Base-by-base conservation (phyloP, 1,140 invertebrate genomes). In the Sycophaga agraensis region DNA sequence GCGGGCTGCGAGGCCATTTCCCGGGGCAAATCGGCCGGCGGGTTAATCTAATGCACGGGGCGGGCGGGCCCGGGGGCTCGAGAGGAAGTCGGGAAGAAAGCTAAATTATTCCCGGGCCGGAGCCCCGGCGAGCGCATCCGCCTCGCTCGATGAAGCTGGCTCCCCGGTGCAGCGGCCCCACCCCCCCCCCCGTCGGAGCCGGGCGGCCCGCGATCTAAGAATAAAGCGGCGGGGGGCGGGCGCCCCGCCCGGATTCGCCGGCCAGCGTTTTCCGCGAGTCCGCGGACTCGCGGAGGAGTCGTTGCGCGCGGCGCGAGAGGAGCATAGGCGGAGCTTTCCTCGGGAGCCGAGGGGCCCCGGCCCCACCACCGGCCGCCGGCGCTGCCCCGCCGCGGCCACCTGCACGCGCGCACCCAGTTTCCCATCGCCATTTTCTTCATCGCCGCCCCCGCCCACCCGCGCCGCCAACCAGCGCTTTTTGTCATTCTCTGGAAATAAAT, bases 211-310 rank as follows among this genome's bases (percentile, higher is more conserved):
- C 43, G 57, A 59, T 59, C 46, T 50, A 40, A 59, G 57, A 51
- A 40, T 50, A 59, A 51, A 51, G 14, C 21, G 14, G 19, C 22
- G 40, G 14, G 22, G 22, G 19, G 55, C 17, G 43, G 42, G 16
- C 26, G 22, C 73, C 67, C 69, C 72, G 11, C 72, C 65, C 69
- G 39, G 50, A 61, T 61, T 61, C 59, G 59, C 59, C 35, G 39
- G 40, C 43, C 48, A 40, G 59, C 43, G 45, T 61, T 55, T 61
- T 61, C 59, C 59, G 59, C 50, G 59, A 12, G 16, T 59, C 24
- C 46, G 57, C 26, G 37, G 17, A 51, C 57, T 59, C 24, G 57
- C 48, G n/a, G 49, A 46, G 43, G 43, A 54, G 59, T 61, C 59
- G 50, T 54, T 55, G 16, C 24, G 19, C 49, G 45, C 24, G 34